These are phyloP conservation scores for Ametastegia equiseti DNA, from an alignment of 2,888 invertebrate species.

Conservation along the genomic window DNA sequence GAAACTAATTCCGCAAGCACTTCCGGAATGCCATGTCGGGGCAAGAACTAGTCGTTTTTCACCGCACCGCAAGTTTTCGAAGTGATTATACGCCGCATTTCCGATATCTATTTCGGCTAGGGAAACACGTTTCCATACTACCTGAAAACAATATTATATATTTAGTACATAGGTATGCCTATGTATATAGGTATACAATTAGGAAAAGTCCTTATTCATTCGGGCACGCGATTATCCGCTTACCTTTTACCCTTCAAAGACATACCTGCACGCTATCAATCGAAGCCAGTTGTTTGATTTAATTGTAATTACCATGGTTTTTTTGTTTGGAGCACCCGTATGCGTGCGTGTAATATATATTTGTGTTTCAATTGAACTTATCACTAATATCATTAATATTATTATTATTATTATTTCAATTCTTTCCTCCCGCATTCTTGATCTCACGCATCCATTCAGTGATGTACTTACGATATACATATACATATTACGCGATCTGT, in stretches of 20 bases:
- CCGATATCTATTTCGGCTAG: constrained; percentile 10
- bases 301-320: not conserved
- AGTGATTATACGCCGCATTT: not conserved
- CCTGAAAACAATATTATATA: no score
- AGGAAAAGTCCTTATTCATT: not conserved
- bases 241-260: not conserved
- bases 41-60: not conserved
- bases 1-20: constrained; percentile 20
- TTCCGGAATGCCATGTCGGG: constrained; percentile 25
- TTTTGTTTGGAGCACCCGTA: not conserved
- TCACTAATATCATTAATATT: not conserved
- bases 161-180: no score
- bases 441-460: constrained; percentile 23
- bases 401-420: constrained; percentile 13
- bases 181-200: no score
- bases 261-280: not conserved
- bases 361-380: not conserved
- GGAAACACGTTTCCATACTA: no score
- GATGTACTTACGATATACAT: not conserved
- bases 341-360: not conserved
- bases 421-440: constrained; percentile 6
- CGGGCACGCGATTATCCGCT: not conserved
- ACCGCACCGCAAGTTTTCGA: not conserved
- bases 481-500: constrained; percentile 8
- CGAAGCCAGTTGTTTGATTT: not conserved